Percentiles rank a stretch among this genome's conserved stretches.
These are phyloP conservation scores for Heteropelma amictum DNA, from an alignment of 2,888 invertebrate species.

Conservation along the genomic window DNA sequence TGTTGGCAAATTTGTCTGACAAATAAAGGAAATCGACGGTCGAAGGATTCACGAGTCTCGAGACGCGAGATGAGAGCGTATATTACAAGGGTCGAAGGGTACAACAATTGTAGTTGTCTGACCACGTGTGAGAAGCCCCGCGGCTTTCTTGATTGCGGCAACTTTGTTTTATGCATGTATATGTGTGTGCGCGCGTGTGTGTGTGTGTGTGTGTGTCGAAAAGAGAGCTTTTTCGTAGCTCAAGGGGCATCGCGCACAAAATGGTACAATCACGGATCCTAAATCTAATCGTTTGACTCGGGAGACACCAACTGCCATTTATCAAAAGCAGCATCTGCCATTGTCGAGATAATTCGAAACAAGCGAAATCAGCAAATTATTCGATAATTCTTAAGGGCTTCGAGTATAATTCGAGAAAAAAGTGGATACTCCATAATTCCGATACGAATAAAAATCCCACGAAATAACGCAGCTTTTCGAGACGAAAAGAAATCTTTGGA, in stretches of 20 bases:
- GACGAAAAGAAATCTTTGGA: no score
- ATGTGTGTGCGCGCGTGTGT: neutral
- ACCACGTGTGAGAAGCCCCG: constrained; percentile 65
- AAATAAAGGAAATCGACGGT: no score
- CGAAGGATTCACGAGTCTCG: neutral
- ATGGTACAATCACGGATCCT: constrained; percentile 71
- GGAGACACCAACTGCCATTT: constrained; percentile 76
- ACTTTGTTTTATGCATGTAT: constrained; percentile 55
- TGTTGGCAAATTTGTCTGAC: no score
- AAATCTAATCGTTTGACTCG: constrained; percentile 77
- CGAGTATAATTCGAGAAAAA: neutral
- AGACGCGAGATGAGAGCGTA: neutral
- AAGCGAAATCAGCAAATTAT: no score
- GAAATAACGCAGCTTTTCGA: neutral
- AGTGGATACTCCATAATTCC: neutral
- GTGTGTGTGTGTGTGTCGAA: neutral
- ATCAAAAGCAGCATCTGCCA: constrained; percentile 74
- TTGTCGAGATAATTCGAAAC: no score
- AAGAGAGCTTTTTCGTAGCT: constrained; percentile 31
- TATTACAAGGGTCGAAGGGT: constrained; percentile 31
- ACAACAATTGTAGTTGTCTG: constrained; percentile 31
- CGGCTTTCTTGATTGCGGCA: constrained; percentile 76
- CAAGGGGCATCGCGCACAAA: constrained; percentile 44
- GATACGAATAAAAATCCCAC: neutral
- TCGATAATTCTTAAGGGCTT: neutral